phyloP scores from a whole-genome alignment of 2,888 invertebrate genomes.

The Nemurella pictetii region DNA sequence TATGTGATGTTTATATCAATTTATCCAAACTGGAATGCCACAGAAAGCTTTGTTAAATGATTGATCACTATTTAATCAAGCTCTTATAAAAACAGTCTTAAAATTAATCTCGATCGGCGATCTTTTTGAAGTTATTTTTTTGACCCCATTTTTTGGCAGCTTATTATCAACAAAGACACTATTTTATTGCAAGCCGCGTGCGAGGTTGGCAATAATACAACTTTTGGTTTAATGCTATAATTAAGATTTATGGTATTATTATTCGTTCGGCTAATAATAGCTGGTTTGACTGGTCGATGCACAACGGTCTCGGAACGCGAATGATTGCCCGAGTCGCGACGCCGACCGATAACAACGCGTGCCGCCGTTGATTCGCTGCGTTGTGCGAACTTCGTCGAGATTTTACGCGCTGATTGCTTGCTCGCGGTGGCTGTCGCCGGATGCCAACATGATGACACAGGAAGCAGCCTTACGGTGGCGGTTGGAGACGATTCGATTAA shows the following conservation, averaged over 20 bases:
- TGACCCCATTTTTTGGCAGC: slow-evolving; percentile 1
- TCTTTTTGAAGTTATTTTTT: not conserved
- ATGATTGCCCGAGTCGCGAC: too few relatives aligned
- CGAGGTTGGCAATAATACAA: not conserved
- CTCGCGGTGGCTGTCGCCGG: too few relatives aligned
- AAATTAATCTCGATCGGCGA: not conserved
- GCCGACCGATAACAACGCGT: too few relatives aligned
- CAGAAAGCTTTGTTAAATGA: not conserved
- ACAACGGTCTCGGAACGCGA: not conserved
- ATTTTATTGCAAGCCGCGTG: not conserved
- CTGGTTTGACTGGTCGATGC: not conserved
- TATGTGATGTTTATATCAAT: not conserved
- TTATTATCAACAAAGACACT: not conserved
- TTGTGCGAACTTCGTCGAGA: too few relatives aligned
- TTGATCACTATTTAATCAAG: not conserved
- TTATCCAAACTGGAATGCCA: not conserved
- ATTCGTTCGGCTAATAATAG: not conserved
- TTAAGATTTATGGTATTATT: slow-evolving; percentile 27
- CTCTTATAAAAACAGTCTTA: not conserved
- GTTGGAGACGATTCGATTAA: too few relatives aligned
- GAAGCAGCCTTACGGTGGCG: too few relatives aligned
- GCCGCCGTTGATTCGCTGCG: too few relatives aligned
- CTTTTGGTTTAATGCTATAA: slow-evolving; percentile 5
- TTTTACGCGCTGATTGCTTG: not conserved
- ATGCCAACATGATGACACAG: too few relatives aligned